Evolutionary conservation across 2,888 invertebrate species (phyloP).

Genomic region (Criorhina ranunculi): DNA sequence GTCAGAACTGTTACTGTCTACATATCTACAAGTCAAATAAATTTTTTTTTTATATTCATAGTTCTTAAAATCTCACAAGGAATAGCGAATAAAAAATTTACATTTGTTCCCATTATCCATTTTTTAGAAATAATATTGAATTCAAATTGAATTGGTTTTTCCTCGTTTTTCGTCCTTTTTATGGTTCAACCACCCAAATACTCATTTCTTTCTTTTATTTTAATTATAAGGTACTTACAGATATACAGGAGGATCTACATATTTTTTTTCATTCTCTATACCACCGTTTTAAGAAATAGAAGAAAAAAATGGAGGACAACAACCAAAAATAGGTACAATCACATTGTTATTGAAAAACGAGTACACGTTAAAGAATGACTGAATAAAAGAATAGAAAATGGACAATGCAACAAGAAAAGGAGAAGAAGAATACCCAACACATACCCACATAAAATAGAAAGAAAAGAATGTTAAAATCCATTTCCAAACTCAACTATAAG

Average conservation of each 20-base stretch:
- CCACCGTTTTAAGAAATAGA: no score
- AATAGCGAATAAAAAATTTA: constrained; percentile 9
- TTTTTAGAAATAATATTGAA: constrained; percentile 31
- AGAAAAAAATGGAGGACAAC: constrained; percentile 52
- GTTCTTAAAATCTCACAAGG: constrained; percentile 1
- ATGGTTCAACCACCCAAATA: no score
- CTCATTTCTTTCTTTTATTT: background rate
- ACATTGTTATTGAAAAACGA: constrained; percentile 49
- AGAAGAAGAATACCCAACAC: constrained; percentile 18
- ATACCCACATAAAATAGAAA: constrained; percentile 5
- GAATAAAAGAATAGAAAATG: constrained; percentile 51
- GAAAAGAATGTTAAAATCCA: constrained; percentile 44
- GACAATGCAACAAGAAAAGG: constrained; percentile 42
- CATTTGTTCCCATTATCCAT: background rate
- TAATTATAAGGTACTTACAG: constrained; percentile 27
- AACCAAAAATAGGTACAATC: constrained; percentile 56
- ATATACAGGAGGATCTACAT: background rate
- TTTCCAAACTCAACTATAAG: constrained; percentile 58
- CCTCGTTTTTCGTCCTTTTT: background rate
- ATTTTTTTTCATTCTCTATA: background rate
- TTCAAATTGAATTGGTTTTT: constrained; percentile 31
- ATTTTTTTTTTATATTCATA: constrained; percentile 12
- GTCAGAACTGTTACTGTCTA: no score
- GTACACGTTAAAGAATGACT: constrained; percentile 20
- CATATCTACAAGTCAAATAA: no score